A percentile compares a stretch with the other conserved stretches of the same genome.
phyloP scores from a whole-genome alignment of 2,797 vertebrate species.

The Sebastes matsubarae region DNA sequence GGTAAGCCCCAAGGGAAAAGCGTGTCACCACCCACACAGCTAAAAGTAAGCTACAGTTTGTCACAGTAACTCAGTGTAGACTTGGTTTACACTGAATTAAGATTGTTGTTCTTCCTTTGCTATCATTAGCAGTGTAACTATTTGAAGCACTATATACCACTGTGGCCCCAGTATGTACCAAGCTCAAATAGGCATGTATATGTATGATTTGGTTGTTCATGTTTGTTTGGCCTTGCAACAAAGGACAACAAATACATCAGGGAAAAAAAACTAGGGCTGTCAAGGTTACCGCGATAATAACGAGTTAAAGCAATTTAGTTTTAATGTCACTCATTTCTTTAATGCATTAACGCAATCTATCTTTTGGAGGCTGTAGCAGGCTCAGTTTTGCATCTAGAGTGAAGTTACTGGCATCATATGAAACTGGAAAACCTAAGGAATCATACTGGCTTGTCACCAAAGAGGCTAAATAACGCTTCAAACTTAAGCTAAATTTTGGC shows the following conservation, averaged over 20 bases:
- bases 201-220: not conserved
- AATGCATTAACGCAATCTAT: too few relatives aligned
- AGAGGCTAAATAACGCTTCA: too few relatives aligned
- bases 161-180: not conserved
- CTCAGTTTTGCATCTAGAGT: too few relatives aligned
- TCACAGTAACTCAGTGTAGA: conserved; percentile 25
- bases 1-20: not conserved
- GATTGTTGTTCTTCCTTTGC: conserved; percentile 2
- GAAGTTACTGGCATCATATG: too few relatives aligned
- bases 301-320: too few relatives aligned
- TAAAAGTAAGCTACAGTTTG: conserved; percentile 40
- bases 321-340: too few relatives aligned
- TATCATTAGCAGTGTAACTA: not conserved
- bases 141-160: not conserved
- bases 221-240: not conserved
- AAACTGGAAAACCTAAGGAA: too few relatives aligned
- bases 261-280: not conserved
- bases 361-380: too few relatives aligned
- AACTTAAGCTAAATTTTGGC: too few relatives aligned
- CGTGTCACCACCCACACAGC: conserved; percentile 24
- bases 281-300: too few relatives aligned
- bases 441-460: too few relatives aligned
- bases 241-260: not conserved
- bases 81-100: conserved; percentile 9
- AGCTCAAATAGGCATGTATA: not conserved